phyloP scores from a whole-genome alignment of 2,113 vertebrate genomes.

The Seriola quinqueradiata region DNA sequence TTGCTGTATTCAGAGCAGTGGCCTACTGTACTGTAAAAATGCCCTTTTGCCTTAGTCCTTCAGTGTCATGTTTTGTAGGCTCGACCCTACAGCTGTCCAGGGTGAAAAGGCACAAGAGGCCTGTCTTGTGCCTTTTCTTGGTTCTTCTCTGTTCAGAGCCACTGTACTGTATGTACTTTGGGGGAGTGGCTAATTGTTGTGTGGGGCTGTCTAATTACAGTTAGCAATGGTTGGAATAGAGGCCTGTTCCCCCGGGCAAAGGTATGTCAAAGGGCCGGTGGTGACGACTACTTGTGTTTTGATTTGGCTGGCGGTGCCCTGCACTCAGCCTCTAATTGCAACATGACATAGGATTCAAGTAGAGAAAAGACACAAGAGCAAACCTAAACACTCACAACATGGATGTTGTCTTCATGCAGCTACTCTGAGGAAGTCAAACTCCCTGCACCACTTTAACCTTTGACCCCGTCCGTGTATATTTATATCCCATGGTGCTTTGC shows the following conservation, averaged over 20 bases:
- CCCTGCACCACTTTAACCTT: conserved; percentile 36
- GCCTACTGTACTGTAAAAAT: not conserved
- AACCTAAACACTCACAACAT: not conserved
- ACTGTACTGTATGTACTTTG: conserved; percentile 23
- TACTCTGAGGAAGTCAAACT: not conserved
- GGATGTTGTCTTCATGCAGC: conserved; percentile 14
- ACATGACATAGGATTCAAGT: conserved; percentile 36
- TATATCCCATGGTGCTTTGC: conserved; percentile 31
- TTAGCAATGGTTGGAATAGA: conserved; percentile 35
- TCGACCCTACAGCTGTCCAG: not conserved
- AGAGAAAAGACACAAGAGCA: conserved; percentile 16
- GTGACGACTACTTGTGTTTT: conserved; percentile 63
- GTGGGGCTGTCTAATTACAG: conserved; percentile 65
- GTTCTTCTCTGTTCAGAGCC: not conserved
- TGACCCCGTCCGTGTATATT: conserved; percentile 46
- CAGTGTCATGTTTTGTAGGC: not conserved
- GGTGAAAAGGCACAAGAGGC: no score
- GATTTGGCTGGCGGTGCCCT: conserved; percentile 35
- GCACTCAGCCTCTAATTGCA: conserved; percentile 67
- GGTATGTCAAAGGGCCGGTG: conserved; percentile 68
- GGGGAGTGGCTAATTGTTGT: conserved; percentile 53
- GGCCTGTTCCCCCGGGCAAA: conserved; percentile 58
- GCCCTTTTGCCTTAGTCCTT: not conserved
- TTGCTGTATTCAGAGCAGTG: not conserved
- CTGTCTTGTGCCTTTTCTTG: not conserved